A percentile compares a stretch with the other conserved stretches of the same genome.
phyloP scores from a whole-genome alignment of 2,888 invertebrate species.

The Volucella inanis region DNA sequence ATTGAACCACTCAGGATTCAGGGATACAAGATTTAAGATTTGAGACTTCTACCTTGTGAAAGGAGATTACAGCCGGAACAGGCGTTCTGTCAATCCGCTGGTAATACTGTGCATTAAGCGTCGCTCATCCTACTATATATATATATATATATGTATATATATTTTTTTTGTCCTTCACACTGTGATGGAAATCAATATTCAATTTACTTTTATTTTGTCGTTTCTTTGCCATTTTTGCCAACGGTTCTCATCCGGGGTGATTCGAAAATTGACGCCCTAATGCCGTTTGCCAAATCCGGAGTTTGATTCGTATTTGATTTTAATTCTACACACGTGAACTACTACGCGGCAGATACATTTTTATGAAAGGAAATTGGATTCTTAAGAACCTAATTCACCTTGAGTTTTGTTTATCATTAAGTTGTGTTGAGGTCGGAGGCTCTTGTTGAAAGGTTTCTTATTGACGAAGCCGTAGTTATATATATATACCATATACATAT shows the following conservation, averaged over 20 bases:
- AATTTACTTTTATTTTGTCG: conserved; percentile 59
- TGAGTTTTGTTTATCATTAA: too few relatives aligned
- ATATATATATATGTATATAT: too few relatives aligned
- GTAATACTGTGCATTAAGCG: conserved; percentile 46
- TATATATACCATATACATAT: too few relatives aligned
- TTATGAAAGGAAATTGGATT: conserved; percentile 31
- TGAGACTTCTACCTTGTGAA: not conserved
- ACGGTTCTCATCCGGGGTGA: conserved; percentile 58
- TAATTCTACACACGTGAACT: conserved; percentile 60
- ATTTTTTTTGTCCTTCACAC: conserved; percentile 13
- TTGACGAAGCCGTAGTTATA: too few relatives aligned
- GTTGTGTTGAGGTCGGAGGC: too few relatives aligned
- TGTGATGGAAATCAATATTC: conserved; percentile 67
- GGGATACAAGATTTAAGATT: not conserved
- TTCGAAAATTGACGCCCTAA: conserved; percentile 66
- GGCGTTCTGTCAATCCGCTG: conserved; percentile 61
- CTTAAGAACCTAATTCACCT: too few relatives aligned
- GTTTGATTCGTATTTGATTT: conserved; percentile 64
- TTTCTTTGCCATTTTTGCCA: conserved; percentile 13
- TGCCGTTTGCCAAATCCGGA: conserved; percentile 55
- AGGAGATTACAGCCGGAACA: conserved; percentile 30
- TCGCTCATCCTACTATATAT: conserved; percentile 44
- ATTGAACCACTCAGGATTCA: conserved; percentile 53
- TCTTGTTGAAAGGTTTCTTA: too few relatives aligned
- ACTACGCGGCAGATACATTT: conserved; percentile 1